Conservation (phyloP, 2,113 vertebrate species). For the Acanthochromis polyacanthus region DNA sequence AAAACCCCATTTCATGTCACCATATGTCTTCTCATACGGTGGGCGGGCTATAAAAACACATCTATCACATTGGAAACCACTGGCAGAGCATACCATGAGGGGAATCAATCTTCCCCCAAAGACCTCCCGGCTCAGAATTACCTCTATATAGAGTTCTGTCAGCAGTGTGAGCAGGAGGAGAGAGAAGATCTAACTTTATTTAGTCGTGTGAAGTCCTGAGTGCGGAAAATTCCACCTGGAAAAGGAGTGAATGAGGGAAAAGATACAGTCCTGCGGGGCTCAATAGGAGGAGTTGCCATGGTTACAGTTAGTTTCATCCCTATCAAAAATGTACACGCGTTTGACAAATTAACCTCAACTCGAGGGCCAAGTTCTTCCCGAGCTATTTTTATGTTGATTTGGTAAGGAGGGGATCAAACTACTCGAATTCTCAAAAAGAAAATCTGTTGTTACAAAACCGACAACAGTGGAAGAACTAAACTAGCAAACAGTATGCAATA, state of each 20-base stretch:
- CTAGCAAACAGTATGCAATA: no score
- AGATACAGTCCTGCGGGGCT: background rate
- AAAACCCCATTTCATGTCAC: slow-evolving; percentile 54
- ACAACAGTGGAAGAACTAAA: no score
- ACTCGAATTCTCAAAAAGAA: background rate
- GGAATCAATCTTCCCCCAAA: slow-evolving; percentile 62
- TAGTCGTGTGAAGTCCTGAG: slow-evolving; percentile 30
- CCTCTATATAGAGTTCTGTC: slow-evolving; percentile 38
- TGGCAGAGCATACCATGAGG: slow-evolving; percentile 37
- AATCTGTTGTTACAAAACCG: no score
- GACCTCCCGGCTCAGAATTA: slow-evolving; percentile 45
- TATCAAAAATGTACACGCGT: background rate
- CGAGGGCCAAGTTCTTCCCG: background rate
- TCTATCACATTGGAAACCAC: slow-evolving; percentile 63
- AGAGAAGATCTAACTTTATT: slow-evolving; percentile 42
- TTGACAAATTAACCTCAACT: background rate
- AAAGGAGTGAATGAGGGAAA: background rate
- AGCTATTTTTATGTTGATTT: background rate
- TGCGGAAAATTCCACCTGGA: slow-evolving; percentile 1
- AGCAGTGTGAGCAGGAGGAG: slow-evolving; percentile 13
- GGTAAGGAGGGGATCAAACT: background rate
- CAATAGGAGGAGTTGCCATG: background rate
- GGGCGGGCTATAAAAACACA: slow-evolving; percentile 54
- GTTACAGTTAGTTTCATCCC: background rate
- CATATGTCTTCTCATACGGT: slow-evolving; percentile 57